Base-by-base conservation (phyloP, 2,113 vertebrate genomes). In the Fulica atra region DNA sequence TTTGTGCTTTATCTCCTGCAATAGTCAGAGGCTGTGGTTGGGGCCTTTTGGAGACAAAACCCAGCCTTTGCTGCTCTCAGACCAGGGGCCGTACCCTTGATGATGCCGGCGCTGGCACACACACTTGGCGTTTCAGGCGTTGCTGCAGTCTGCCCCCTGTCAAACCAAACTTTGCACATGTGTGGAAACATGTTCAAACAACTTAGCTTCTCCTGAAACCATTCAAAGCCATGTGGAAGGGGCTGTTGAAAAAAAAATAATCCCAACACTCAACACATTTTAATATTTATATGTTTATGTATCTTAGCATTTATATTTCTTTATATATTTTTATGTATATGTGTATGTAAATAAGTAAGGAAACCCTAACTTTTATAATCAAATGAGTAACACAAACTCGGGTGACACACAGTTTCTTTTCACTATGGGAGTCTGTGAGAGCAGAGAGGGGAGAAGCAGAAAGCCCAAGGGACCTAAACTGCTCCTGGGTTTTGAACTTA, bases 321-420 rank as follows among this genome's bases (percentile, higher is more conserved):
- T 60, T 66, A 42, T 66, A 42, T 72, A 71, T 71, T 51, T 66
- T 24, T 73, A 20, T 51, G 40, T 48, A 21, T 42, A 10, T 86
- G 8, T 54, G 16, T 70, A 14, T 72, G 9, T 78, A 48, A 48
- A 35, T 7, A 82, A 64, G 74, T 81, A 73, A 89, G n/a, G 57
- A 87, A 89, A 89, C 25, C n/a, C 68, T 53, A 71, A 66, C 26
- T 91, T 91, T 86, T 73, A 42, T 35, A 81, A 60, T 6, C 16
- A 74, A 79, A 9, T 57, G 42, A 79, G 69, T 53, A 77, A n/a
- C 50, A 65, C 69, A n/a, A 35, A 61, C 10, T 88, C 23, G 19
- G 60, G 54, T 89, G 70, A 79, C 57, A 74, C 51, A 50, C 19
- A 81, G 61, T 81, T 93, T 81, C 82, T 93, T 95, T 96, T 94